Percentiles rank a stretch among this genome's conserved stretches.
Evolutionary conservation across 2,888 invertebrate genomes (phyloP).

Genomic region (Plutella xylostella): DNA sequence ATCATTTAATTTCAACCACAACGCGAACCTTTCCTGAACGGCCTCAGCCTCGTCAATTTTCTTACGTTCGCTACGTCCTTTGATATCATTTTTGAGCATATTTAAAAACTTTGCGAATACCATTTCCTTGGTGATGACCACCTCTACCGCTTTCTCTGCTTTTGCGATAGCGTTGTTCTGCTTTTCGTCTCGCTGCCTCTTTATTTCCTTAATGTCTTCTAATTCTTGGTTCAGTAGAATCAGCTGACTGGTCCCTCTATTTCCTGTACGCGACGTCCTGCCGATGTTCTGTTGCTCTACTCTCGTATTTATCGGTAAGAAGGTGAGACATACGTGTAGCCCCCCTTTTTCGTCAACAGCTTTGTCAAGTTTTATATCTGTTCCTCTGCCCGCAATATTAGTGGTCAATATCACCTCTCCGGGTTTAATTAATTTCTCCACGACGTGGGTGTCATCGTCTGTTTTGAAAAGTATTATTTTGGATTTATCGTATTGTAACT

Average conservation of each 20-base stretch:
- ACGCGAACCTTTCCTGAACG: slow-evolving; percentile 14
- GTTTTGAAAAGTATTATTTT: slow-evolving; percentile 14
- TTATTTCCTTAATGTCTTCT: background rate
- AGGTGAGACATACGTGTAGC: slow-evolving; percentile 15
- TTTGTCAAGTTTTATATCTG: slow-evolving; percentile 13
- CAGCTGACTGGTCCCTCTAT: slow-evolving; percentile 14
- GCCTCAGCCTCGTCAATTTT: slow-evolving; percentile 8
- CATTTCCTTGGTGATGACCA: slow-evolving; percentile 12
- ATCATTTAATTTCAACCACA: slow-evolving; percentile 12
- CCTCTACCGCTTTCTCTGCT: slow-evolving; percentile 5
- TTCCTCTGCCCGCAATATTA: slow-evolving; percentile 17
- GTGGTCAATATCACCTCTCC: slow-evolving; percentile 15
- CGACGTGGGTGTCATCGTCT: slow-evolving; percentile 11
- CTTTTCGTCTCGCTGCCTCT: slow-evolving; percentile 1
- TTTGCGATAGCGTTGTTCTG: slow-evolving; percentile 2
- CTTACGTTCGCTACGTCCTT: slow-evolving; percentile 1
- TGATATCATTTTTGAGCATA: slow-evolving; percentile 8
- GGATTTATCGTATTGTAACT: slow-evolving; percentile 8
- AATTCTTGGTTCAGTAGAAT: slow-evolving; percentile 2
- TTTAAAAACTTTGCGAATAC: slow-evolving; percentile 13
- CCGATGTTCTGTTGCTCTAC: slow-evolving; percentile 16
- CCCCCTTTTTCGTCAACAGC: slow-evolving; percentile 14
- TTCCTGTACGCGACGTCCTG: slow-evolving; percentile 15
- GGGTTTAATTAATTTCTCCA: slow-evolving; percentile 9
- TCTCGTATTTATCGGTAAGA: slow-evolving; percentile 14